Evolutionary conservation across 2,113 vertebrate species (phyloP), one percentile per base, ranked within the genome.

Genomic region (Actinemys pallida): DNA sequence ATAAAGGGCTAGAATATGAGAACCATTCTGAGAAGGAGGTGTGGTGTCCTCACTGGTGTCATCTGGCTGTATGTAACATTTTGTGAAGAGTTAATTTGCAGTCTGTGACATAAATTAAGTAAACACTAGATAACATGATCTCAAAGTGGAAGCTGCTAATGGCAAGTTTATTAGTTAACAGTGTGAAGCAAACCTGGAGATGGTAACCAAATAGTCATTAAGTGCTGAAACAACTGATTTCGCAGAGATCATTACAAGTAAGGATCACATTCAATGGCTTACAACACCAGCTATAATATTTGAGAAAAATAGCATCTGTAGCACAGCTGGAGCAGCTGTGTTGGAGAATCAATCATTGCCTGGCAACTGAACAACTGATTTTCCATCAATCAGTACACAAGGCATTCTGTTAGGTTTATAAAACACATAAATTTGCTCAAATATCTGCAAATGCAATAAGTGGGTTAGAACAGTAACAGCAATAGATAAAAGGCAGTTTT

Each of bases 291-390:
- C 96, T 95, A 94, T 90, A 95, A 95, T 93, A 97, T 95, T 97
- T 85, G 96, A 97, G 98, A 97, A 95, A 89, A 94, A 96, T 81
- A 94, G 96, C 98, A 98, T 98, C 98, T 98, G 98, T 81, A 96
- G 96, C 97, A 97, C 98, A 98, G 98, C 98, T 98, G 98, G 97
- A 98, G 96, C 98, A 98, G 98, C 98, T 98, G 98, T 96, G 96
- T 98, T 98, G 97, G 98, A 98, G 98, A 98, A 98, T 98, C 98
- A 98, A 98, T 98, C 98, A 98, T 97, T 98, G 96, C 97, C 96
- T 98, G 98, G 98, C 98, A 98, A 98, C 97, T 97, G 97, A 97
- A 97, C 92, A 94, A 94, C 97, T 98, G 98, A 98, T 98, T 98
- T 98, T 95, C 98, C 98, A 98, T 98, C 98, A 98, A 98, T 98